Percentiles rank a stretch among this genome's conserved stretches.
phyloP scores from a whole-genome alignment of 2,113 vertebrate genomes.

The Micronycteris hirsuta region DNA sequence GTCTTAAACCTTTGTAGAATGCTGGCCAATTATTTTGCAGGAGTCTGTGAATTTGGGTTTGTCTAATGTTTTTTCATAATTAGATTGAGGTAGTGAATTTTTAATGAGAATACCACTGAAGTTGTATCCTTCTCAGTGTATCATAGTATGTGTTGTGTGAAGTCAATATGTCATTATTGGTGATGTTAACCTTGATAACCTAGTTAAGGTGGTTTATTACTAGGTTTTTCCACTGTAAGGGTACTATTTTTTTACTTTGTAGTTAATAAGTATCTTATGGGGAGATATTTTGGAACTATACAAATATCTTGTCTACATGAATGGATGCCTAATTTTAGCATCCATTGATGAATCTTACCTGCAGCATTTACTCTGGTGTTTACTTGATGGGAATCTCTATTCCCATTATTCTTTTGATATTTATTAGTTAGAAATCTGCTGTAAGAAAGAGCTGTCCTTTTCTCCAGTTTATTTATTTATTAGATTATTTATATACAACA shows the following conservation, averaged over 20 bases:
- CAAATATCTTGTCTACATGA: neutral
- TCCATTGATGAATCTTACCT: neutral
- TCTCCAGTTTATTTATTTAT: neutral
- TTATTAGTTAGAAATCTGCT: neutral
- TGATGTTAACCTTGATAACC: neutral
- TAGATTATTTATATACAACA: neutral
- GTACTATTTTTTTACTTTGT: neutral
- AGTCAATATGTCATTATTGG: neutral
- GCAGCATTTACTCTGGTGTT: neutral
- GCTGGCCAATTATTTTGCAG: neutral
- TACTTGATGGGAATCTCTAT: neutral
- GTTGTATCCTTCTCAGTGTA: neutral
- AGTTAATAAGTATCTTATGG: neutral
- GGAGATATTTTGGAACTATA: neutral
- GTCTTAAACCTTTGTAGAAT: neutral
- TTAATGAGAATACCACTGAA: neutral
- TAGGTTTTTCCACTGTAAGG: neutral
- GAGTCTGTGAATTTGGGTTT: slow-evolving; percentile 1
- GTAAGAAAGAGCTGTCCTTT: neutral
- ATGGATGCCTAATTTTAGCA: neutral
- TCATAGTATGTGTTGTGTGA: neutral
- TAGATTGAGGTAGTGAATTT: neutral
- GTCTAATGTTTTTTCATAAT: neutral
- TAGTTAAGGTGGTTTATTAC: neutral
- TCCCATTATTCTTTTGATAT: neutral